Conservation (phyloP, 1,140 invertebrate species). For the Scaptomyza hsui region DNA sequence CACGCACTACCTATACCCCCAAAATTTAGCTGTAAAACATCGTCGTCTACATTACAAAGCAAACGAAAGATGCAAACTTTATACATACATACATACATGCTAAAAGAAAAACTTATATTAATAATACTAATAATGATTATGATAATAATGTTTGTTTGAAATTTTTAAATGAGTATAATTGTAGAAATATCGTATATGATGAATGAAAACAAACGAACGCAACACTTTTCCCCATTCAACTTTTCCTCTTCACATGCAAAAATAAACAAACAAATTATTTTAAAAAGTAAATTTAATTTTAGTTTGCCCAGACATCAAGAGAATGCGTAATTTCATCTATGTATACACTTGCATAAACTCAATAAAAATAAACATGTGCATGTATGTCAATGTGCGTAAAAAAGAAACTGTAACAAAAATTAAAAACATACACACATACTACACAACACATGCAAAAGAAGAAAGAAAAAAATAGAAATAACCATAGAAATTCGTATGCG, state of each 20-base stretch:
- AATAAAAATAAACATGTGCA: constrained; percentile 48
- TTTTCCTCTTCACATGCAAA: constrained; percentile 23
- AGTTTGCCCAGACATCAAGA: constrained; percentile 43
- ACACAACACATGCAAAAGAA: constrained; percentile 25
- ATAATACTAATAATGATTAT: constrained; percentile 57
- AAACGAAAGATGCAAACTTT: constrained; percentile 60
- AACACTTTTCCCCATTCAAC: constrained; percentile 24
- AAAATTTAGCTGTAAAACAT: constrained; percentile 69
- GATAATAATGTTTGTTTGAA: constrained; percentile 73
- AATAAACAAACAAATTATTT: constrained; percentile 40
- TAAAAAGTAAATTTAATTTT: constrained; percentile 43
- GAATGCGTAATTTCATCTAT: constrained; percentile 55
- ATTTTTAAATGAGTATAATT: constrained; percentile 74
- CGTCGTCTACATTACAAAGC: constrained; percentile 55
- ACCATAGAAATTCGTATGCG: constrained; percentile 71
- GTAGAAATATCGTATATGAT: constrained; percentile 79
- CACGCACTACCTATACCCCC: constrained; percentile 16
- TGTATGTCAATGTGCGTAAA: constrained; percentile 54
- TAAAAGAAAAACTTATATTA: constrained; percentile 8
- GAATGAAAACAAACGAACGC: constrained; percentile 59
- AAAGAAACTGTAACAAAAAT: constrained; percentile 50
- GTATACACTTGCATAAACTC: constrained; percentile 71
- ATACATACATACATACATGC: constrained; percentile 52
- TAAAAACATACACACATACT: constrained; percentile 18
- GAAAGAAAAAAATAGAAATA: constrained; percentile 36